These are phyloP conservation scores for Drosophila melanosoma DNA, from an alignment of 2,888 invertebrate genomes.

Conservation along the genomic window DNA sequence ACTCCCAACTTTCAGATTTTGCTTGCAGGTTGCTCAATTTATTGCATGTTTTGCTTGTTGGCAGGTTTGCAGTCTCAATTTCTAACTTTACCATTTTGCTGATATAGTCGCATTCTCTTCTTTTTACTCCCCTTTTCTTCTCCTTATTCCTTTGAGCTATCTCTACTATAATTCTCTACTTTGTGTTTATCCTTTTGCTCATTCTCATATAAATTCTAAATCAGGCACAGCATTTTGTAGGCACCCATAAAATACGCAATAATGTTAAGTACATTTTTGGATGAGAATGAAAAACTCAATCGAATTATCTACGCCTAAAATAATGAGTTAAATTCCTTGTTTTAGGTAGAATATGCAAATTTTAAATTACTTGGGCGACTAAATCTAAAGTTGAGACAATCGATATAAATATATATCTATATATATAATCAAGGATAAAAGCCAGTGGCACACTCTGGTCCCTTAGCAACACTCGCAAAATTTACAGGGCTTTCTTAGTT, in stretches of 20 bases:
- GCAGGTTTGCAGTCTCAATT: slow-evolving; percentile 13
- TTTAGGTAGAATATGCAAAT: background rate
- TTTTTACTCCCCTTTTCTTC: background rate
- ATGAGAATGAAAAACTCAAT: background rate
- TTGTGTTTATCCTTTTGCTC: slow-evolving; percentile 9
- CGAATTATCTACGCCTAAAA: background rate
- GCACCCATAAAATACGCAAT: background rate
- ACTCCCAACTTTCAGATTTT: background rate
- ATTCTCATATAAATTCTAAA: background rate
- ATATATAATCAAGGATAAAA: too few relatives aligned
- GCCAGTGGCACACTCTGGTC: background rate
- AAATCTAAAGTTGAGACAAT: background rate
- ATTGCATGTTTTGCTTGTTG: slow-evolving; percentile 3
- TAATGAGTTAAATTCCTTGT: background rate
- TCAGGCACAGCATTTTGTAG: background rate
- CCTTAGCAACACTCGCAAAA: background rate
- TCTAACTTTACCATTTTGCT: slow-evolving; percentile 1
- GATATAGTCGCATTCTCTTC: background rate
- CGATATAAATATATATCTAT: background rate
- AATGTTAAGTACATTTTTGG: background rate
- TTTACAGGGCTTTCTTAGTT: too few relatives aligned
- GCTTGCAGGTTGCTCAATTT: slow-evolving; percentile 6
- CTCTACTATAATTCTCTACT: background rate
- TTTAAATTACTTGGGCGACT: background rate
- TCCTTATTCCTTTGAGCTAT: background rate